Percentiles rank a stretch among this genome's conserved stretches.
Conservation (phyloP, 2,113 vertebrate species). For the Heloderma charlesbogerti region DNA sequence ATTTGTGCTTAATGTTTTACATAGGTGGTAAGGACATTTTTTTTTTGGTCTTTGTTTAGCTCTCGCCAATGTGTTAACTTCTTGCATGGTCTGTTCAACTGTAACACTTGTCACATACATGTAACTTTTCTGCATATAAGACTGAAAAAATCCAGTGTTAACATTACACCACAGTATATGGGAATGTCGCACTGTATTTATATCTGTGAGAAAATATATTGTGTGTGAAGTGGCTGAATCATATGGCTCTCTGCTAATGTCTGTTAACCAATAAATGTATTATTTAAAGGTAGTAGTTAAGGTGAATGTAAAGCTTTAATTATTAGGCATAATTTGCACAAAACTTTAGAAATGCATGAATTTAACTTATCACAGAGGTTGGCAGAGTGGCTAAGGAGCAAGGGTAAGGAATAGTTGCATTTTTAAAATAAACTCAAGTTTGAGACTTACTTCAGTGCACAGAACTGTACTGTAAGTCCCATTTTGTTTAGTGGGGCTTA, state of each 20-base stretch:
- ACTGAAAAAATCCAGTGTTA: slow-evolving; percentile 75
- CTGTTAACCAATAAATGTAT: slow-evolving; percentile 49
- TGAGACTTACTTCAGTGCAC: not conserved
- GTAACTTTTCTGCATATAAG: slow-evolving; percentile 64
- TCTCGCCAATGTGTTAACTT: slow-evolving; percentile 67
- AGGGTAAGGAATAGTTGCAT: not conserved
- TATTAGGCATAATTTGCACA: slow-evolving; percentile 24
- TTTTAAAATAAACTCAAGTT: not conserved
- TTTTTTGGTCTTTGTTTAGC: slow-evolving; percentile 58
- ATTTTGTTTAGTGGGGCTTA: not conserved
- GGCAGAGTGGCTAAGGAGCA: not conserved
- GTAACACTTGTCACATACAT: slow-evolving; percentile 67
- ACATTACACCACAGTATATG: slow-evolving; percentile 81
- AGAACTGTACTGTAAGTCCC: not conserved
- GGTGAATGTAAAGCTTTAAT: slow-evolving; percentile 11
- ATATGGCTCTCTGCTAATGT: slow-evolving; percentile 56
- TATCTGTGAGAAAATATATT: slow-evolving; percentile 61
- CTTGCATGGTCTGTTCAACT: slow-evolving; percentile 72
- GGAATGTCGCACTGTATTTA: slow-evolving; percentile 85
- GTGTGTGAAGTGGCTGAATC: slow-evolving; percentile 65
- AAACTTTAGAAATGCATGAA: slow-evolving; percentile 41
- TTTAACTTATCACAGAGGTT: not conserved
- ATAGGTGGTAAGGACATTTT: slow-evolving; percentile 89
- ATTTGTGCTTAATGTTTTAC: slow-evolving; percentile 90
- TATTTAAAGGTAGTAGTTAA: slow-evolving; percentile 27